Evolutionary conservation across 2,888 invertebrate genomes (phyloP).

Genomic region (Agrotis ipsilon): DNA sequence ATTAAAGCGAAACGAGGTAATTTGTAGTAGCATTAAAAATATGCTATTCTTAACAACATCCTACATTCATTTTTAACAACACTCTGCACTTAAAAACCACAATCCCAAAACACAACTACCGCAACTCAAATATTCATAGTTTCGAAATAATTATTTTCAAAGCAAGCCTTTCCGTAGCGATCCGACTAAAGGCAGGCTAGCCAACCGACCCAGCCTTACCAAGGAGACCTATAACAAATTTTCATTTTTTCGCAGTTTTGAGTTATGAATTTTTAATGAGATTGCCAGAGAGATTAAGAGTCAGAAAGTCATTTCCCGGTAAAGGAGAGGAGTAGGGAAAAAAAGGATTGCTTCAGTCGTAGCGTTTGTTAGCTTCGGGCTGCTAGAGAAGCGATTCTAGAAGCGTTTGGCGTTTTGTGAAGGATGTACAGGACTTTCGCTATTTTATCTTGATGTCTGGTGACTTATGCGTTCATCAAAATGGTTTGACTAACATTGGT

Average conservation of each 20-base stretch:
- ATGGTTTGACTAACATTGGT: no score
- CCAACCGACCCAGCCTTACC: slow-evolving; percentile 38
- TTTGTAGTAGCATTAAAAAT: neutral
- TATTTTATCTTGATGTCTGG: neutral
- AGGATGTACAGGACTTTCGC: neutral
- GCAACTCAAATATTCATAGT: slow-evolving; percentile 1
- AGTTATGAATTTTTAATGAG: slow-evolving; percentile 93
- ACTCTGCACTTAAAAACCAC: neutral
- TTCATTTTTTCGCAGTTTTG: slow-evolving; percentile 90
- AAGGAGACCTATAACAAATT: slow-evolving; percentile 81
- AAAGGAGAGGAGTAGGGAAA: slow-evolving; percentile 85
- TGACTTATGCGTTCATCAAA: no score
- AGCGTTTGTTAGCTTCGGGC: slow-evolving; percentile 85
- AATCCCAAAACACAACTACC: neutral
- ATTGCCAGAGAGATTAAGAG: slow-evolving; percentile 92
- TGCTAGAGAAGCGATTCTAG: slow-evolving; percentile 64
- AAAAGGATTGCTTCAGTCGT: slow-evolving; percentile 85
- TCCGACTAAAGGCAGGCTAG: slow-evolving; percentile 36
- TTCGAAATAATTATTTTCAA: slow-evolving; percentile 47
- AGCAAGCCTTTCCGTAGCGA: slow-evolving; percentile 40
- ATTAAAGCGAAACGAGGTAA: no score
- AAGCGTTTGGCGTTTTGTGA: neutral
- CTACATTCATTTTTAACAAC: neutral
- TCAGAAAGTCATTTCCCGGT: slow-evolving; percentile 91
- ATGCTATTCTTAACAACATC: neutral